These are phyloP conservation scores for Urocolius indicus DNA, from an alignment of 2,113 vertebrate genomes.

Conservation along the genomic window DNA sequence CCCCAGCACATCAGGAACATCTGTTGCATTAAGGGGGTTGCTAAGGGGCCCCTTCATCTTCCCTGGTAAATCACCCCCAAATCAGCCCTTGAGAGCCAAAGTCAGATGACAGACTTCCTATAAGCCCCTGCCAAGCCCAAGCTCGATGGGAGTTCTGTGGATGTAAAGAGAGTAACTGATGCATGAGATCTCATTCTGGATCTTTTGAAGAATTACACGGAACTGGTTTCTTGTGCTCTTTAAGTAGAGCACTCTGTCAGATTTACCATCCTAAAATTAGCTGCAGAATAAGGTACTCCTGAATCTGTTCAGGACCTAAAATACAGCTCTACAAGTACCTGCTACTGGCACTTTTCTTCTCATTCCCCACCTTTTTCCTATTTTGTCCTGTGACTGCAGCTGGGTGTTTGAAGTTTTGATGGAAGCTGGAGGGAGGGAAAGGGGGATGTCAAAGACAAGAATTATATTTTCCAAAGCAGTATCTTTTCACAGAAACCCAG, in stretches of 20 bases:
- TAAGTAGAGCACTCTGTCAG: slow-evolving; percentile 15
- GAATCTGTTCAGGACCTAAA: not conserved
- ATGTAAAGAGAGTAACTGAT: slow-evolving; percentile 30
- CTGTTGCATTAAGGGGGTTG: slow-evolving; percentile 5
- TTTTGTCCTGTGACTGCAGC: slow-evolving; percentile 47
- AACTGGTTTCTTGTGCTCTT: slow-evolving; percentile 27
- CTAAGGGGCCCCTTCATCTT: slow-evolving; percentile 25
- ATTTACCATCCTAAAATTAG: slow-evolving; percentile 10
- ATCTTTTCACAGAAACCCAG: not conserved
- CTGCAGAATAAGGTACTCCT: not conserved
- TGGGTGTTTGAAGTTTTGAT: slow-evolving; percentile 52
- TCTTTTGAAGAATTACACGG: not conserved
- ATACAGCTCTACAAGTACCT: not conserved
- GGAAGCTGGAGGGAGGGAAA: not conserved
- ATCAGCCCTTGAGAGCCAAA: slow-evolving; percentile 10
- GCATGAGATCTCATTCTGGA: not conserved
- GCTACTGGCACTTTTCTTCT: not conserved
- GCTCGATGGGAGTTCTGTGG: not conserved
- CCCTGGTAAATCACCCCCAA: slow-evolving; percentile 28
- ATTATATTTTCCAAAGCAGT: not conserved
- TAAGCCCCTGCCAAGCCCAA: slow-evolving; percentile 10
- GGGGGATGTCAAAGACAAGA: not conserved
- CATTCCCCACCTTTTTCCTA: slow-evolving; percentile 8
- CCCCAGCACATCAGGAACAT: not conserved
- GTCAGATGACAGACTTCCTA: slow-evolving; percentile 22